Evolutionary conservation across 2,113 vertebrate species (phyloP), one percentile per base, ranked within the genome.

Genomic region (Pelecanus crispus): DNA sequence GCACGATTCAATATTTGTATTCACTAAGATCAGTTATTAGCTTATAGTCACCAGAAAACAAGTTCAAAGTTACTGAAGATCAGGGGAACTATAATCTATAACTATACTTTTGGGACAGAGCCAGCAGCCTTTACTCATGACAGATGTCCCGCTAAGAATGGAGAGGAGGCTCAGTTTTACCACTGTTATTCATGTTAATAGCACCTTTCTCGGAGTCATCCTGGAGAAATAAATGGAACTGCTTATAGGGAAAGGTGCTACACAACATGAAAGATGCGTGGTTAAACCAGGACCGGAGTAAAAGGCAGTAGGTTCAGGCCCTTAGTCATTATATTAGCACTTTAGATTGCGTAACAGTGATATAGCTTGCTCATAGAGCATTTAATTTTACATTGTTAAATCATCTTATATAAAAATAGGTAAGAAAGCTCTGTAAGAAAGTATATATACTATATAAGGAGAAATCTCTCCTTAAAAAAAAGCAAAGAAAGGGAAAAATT

Each of bases 391-490:
- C 67, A 92, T 92, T 81, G 44, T 95, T 97, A 97, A 72, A 96
- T 89, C 85, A 93, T 95, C 79, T 97, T 78, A 86, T 98, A 98
- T 66, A 98, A 98, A 98, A 98, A 98, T 98, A 98, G 97, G 94
- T 98, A 98, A 96, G 98, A 98, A 98, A 98, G 97, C 97, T 98
- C 97, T 98, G 95, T 98, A 98, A 96, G 95, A 98, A 98, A 98
- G 97, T 97, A 97, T 91, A 97, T 88, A 95, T 97, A 77, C 68
- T 95, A 86, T 92, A 73, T 90, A 96, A 97, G 97, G 97, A 97
- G 97, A 97, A 90, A 71, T 61, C 6, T 92, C 97, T 97, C 95
- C 96, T 97, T 91, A 92, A 92, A 82, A 92, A 93, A 91, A 94
- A 68, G n/a, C 93, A 92, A 94, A 91, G 75, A 94, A 72, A 75